A percentile compares a stretch with the other conserved stretches of the same genome.
Conservation (phyloP, 1,140 invertebrate genomes). For the Lepidurus packardi region DNA sequence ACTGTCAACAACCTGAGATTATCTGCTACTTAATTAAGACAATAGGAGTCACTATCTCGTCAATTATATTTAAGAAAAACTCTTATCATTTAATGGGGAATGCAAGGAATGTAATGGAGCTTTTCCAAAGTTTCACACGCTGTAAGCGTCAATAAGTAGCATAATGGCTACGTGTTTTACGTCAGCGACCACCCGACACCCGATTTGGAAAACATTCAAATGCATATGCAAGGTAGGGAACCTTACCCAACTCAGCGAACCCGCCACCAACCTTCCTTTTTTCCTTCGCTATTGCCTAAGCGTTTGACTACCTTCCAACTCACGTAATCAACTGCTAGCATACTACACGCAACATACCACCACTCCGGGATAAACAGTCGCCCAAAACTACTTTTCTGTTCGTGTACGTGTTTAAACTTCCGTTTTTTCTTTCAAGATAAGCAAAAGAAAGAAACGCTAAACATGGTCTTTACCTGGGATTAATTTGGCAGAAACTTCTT, state of each 20-base stretch:
- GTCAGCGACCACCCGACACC: not conserved
- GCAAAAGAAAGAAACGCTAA: too few species aligned
- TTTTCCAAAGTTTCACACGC: not conserved
- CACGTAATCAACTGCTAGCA: not conserved
- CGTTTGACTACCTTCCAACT: slow-evolving; percentile 8
- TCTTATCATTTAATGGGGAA: too few species aligned
- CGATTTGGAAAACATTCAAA: not conserved
- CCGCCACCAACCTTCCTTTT: not conserved
- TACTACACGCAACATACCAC: not conserved
- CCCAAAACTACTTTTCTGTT: too few species aligned
- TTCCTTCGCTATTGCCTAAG: not conserved
- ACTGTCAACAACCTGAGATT: too few species aligned
- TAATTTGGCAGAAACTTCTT: not conserved
- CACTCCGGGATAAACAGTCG: not conserved
- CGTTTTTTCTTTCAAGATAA: too few species aligned
- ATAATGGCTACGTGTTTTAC: slow-evolving; percentile 22
- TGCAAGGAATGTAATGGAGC: too few species aligned
- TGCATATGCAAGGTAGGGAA: not conserved
- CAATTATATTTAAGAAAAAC: too few species aligned
- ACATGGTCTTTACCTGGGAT: not conserved
- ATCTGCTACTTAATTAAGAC: too few species aligned
- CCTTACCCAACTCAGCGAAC: slow-evolving; percentile 2
- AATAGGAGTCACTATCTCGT: too few species aligned
- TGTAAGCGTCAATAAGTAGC: not conserved
- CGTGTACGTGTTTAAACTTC: too few species aligned